Base-by-base conservation (phyloP, 2,888 invertebrate species). In the Mesoligia furuncula region DNA sequence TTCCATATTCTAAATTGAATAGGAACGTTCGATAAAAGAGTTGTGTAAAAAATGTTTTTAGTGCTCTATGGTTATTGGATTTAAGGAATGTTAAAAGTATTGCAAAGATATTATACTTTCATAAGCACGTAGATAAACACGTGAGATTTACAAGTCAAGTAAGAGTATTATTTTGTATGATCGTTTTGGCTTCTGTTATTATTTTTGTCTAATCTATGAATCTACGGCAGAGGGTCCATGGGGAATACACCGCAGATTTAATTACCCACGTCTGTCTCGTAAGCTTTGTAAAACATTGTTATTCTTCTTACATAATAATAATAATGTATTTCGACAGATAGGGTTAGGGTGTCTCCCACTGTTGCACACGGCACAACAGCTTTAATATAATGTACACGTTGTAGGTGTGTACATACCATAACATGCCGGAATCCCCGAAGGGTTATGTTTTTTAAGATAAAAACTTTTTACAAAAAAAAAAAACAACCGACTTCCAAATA, bases 1-100 rank as follows among this genome's bases (percentile, higher is more conserved):
- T 79, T 85, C 67, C 48, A 70, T 64, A 78, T 77, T 82, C 57
- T n/a, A n/a, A n/a, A n/a, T n/a, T n/a, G 54, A 87, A 79, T 62
- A 13, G 15, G 36, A 27, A 45, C 31, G n/a, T 64, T 69, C 15
- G 62, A 31, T 70, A 51, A 61, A 73, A 69, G 36, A 24, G 27
- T 54, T 11, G 27, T 62, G 54, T 36, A 42, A 45, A 45, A 45
- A 45, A 45, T 45, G 45, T 45, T 45, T 45, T 45, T 15, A 45
- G 45, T 45, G 45, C 45, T 15, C 1, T 51, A 27, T 45, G 64
- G 48, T 72, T 54, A n/a, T 65, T 61, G 39, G 15, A 45, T 72
- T 20, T 42, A 48, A 9, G 48, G 39, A 73, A 73, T 81, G n/a
- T 54, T 64, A 39, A 31, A 51, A 79, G 13, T 17, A 65, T 48